A percentile compares a stretch with the other conserved stretches of the same genome.
Conservation (phyloP, 2,797 vertebrate genomes). For the Tarsius wallacei region DNA sequence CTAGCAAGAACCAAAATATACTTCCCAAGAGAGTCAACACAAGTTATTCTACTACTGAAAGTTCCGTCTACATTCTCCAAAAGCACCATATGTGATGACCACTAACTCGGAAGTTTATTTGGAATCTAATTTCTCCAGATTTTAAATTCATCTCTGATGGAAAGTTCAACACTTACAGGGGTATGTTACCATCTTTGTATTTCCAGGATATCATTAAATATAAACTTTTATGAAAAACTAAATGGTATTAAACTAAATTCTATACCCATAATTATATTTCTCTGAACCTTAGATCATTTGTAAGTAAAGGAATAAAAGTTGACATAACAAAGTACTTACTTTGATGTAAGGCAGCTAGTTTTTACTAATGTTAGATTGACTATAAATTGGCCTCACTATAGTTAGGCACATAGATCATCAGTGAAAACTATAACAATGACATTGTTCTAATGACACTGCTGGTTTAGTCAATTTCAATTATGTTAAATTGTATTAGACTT, state of each 20-base stretch:
- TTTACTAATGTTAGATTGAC: slow-evolving; percentile 31
- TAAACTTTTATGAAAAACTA: slow-evolving; percentile 26
- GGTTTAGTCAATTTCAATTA: slow-evolving; percentile 54
- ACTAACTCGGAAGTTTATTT: neutral
- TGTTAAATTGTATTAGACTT: neutral
- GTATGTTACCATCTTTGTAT: neutral
- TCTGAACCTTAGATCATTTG: neutral
- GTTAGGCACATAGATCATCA: neutral
- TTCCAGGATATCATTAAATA: neutral
- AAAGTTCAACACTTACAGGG: neutral
- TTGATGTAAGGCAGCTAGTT: neutral
- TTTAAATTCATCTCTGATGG: neutral
- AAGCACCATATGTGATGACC: neutral
- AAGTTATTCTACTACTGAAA: neutral
- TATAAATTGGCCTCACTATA: slow-evolving; percentile 47
- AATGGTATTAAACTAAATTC: neutral
- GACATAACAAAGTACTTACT: neutral
- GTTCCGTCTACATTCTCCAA: neutral
- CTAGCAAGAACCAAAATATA: neutral
- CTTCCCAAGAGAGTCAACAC: neutral
- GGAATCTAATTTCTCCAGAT: neutral
- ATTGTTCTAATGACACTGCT: neutral
- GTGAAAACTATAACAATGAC: neutral
- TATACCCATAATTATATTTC: neutral
- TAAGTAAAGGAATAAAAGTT: slow-evolving; percentile 30